Evolutionary conservation across 2,113 vertebrate genomes (phyloP).

Genomic region (Nothobranchius furzeri): DNA sequence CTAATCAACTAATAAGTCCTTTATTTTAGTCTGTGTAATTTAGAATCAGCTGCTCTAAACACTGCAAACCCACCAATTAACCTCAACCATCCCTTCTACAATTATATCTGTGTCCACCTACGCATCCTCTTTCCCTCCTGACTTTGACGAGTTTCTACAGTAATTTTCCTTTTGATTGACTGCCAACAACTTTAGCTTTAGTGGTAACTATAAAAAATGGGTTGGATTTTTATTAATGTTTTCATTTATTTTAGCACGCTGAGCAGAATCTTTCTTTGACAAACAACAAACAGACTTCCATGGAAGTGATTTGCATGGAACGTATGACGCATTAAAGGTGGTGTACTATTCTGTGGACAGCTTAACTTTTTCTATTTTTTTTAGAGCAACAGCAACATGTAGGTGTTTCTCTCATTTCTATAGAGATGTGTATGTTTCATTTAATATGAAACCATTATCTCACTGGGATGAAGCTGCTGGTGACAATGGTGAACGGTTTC

Average conservation of each 20-base stretch:
- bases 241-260: background rate
- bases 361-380: too few relatives aligned
- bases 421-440: too few relatives aligned
- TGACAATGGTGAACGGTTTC: too few relatives aligned
- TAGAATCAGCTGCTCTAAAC: slow-evolving; percentile 40
- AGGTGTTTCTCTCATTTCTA: too few relatives aligned
- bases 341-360: too few relatives aligned
- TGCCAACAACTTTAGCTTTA: slow-evolving; percentile 9
- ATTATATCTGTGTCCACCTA: slow-evolving; percentile 47
- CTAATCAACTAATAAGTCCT: slow-evolving; percentile 52
- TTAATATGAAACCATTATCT: too few relatives aligned
- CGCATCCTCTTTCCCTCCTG: slow-evolving; percentile 17
- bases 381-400: too few relatives aligned
- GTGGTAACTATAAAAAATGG: slow-evolving; percentile 14
- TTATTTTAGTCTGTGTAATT: slow-evolving; percentile 50
- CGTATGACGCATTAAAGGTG: too few relatives aligned
- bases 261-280: too few relatives aligned
- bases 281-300: too few relatives aligned
- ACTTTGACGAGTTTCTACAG: slow-evolving; percentile 44
- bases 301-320: too few relatives aligned
- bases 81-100: slow-evolving; percentile 46
- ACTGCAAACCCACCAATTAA: slow-evolving; percentile 63
- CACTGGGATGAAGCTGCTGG: too few relatives aligned
- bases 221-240: slow-evolving; percentile 21
- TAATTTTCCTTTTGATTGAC: slow-evolving; percentile 47